Base-by-base conservation (phyloP, 2,797 vertebrate genomes). In the Muraenolepis orangiensis region DNA sequence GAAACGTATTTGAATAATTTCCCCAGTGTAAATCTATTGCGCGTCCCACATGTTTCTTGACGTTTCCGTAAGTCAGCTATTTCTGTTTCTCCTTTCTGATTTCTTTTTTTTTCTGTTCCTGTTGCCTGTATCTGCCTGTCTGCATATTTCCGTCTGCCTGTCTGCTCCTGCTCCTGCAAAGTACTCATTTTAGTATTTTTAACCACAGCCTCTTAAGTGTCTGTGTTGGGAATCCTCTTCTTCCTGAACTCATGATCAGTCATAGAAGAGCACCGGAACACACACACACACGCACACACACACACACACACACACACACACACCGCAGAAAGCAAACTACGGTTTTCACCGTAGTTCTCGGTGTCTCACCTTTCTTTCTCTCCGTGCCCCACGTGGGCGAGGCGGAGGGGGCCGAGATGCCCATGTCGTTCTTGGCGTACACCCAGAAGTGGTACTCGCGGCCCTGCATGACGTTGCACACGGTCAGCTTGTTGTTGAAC, bases 401-500 rank as follows among this genome's bases (percentile, higher is more conserved):
- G 74, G 96, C 95, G 0, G 95, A 94, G 0, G 95, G 94, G 6
- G 78, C 81, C 20, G 96, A 97, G 76, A 82, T 23, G 34, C 96
- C 96, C 88, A 96, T 87, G 82, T 90, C 91, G 0, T 95, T 98
- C 84, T 95, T 95, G 85, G 96, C 96, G 71, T 96, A 91, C 16
- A 97, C 93, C 0, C 94, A 88, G 80, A 98, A 98, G 85, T 93
- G 89, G 81, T 97, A 96, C 73, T 95, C 90, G 14, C 89, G 89
- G 31, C 95, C 96, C 0, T 89, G 91, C 83, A 96, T 80, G 78
- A 95, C 82, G 0, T 90, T 93, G 84, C 93, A 93, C 79, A 93
- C 91, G 0, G 96, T 98, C 80, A 93, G 94, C 81, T 88, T 95
- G 87, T 95, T 95, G 82, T 93, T 96, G 84, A 96, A 94, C 86